Percentiles rank a stretch among this genome's conserved stretches.
Conservation (phyloP, 2,888 invertebrate species). For the Malachius bipustulatus region DNA sequence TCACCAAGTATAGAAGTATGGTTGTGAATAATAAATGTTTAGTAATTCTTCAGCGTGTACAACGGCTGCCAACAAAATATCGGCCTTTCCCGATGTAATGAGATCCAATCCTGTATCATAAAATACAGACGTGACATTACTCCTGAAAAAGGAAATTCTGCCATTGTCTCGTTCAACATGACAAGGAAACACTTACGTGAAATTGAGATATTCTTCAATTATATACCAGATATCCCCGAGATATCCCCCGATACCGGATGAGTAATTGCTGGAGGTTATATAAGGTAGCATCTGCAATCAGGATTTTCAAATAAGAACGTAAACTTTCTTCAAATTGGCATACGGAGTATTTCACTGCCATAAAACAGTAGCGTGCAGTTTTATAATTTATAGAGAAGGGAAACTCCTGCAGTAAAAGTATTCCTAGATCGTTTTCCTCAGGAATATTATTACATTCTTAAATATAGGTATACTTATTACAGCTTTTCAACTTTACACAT, state of each 20-base stretch:
- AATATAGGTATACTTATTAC: too few species aligned
- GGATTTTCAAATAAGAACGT: too few species aligned
- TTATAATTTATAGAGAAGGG: too few species aligned
- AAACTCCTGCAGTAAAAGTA: too few species aligned
- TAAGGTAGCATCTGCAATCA: slow-evolving; percentile 33
- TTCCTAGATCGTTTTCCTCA: too few species aligned
- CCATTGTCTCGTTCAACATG: not conserved
- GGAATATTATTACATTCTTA: too few species aligned
- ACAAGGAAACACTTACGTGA: slow-evolving; percentile 29
- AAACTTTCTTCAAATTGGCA: too few species aligned
- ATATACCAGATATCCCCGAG: slow-evolving; percentile 36
- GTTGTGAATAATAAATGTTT: slow-evolving; percentile 29
- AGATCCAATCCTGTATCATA: slow-evolving; percentile 25
- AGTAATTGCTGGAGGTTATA: slow-evolving; percentile 24
- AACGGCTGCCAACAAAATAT: slow-evolving; percentile 29
- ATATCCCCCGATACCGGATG: slow-evolving; percentile 30
- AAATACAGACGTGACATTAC: slow-evolving; percentile 21
- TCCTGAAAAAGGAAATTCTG: slow-evolving; percentile 18
- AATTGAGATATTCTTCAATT: slow-evolving; percentile 30
- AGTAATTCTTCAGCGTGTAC: slow-evolving; percentile 23
- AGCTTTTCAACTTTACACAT: too few species aligned
- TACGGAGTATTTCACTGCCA: too few species aligned
- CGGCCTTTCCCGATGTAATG: slow-evolving; percentile 25
- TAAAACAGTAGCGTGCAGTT: too few species aligned
- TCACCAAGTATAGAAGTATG: slow-evolving; percentile 32